Conservation (phyloP, 2,797 vertebrate species). For the Kryptopterus vitreolus region DNA sequence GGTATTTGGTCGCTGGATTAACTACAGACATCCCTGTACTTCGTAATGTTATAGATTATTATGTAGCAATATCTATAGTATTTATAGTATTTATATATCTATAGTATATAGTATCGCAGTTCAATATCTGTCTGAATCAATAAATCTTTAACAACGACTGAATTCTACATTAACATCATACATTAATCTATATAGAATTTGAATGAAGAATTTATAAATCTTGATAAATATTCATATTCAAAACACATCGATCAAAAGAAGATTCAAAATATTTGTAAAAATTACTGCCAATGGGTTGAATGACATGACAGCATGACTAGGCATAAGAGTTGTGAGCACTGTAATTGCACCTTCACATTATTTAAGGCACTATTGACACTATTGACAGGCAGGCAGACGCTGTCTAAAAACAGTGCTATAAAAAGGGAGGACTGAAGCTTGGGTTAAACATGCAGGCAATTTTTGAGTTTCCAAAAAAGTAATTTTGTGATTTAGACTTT, state of each 20-base stretch:
- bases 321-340: not conserved
- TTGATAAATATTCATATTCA: not conserved
- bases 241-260: not conserved
- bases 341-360: not conserved
- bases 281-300: not conserved
- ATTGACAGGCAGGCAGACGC: not conserved
- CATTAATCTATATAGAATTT: not conserved
- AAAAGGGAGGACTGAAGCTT: not conserved
- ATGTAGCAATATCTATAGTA: no score
- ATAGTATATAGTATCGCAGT: no score
- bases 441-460: not conserved
- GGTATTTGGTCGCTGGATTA: not conserved
- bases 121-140: not conserved
- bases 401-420: not conserved
- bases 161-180: not conserved
- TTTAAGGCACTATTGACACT: not conserved
- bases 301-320: not conserved
- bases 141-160: not conserved
- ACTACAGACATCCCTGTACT: no score
- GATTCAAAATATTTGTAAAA: not conserved
- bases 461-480: not conserved
- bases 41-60: no score
- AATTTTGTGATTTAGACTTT: no score
- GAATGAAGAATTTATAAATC: not conserved
- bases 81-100: no score